Conservation (phyloP, 2,797 vertebrate genomes). For the Megaceryle alcyon region DNA sequence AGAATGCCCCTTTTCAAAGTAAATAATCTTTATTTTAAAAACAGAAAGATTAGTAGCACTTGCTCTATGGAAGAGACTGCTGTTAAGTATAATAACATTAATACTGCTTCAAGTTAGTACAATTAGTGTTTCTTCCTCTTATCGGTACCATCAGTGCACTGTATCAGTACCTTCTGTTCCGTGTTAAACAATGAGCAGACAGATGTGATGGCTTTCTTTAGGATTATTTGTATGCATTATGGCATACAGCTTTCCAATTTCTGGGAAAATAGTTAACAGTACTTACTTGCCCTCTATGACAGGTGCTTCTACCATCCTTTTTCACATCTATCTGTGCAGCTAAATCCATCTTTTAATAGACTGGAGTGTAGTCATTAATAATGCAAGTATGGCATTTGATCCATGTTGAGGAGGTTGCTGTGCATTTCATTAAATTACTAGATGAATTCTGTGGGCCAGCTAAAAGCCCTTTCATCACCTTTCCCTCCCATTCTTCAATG, state of each 20-base stretch:
- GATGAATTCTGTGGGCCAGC: neutral
- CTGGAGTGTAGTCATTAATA: conserved; percentile 51
- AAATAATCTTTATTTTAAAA: conserved; percentile 71
- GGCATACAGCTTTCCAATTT: conserved; percentile 34
- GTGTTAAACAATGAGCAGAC: conserved; percentile 50
- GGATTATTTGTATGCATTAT: conserved; percentile 40
- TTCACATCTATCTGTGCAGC: neutral
- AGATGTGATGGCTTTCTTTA: conserved; percentile 17
- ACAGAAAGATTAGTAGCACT: conserved; percentile 58
- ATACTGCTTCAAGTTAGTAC: conserved; percentile 16
- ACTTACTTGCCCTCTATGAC: conserved; percentile 22
- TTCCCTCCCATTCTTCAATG: neutral
- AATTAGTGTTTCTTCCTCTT: conserved; percentile 24
- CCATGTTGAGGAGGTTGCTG: neutral
- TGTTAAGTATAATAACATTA: conserved; percentile 64
- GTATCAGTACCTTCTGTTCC: conserved; percentile 47
- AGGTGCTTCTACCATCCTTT: neutral
- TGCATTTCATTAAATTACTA: neutral
- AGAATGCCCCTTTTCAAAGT: conserved; percentile 46
- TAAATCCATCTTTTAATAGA: conserved; percentile 44
- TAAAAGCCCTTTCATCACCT: neutral
- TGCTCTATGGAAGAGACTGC: neutral
- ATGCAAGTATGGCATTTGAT: conserved; percentile 35
- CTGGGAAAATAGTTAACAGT: conserved; percentile 49
- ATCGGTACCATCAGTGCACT: conserved; percentile 45